phyloP scores from a whole-genome alignment of 2,888 invertebrate genomes.

The Prosapia bicincta region DNA sequence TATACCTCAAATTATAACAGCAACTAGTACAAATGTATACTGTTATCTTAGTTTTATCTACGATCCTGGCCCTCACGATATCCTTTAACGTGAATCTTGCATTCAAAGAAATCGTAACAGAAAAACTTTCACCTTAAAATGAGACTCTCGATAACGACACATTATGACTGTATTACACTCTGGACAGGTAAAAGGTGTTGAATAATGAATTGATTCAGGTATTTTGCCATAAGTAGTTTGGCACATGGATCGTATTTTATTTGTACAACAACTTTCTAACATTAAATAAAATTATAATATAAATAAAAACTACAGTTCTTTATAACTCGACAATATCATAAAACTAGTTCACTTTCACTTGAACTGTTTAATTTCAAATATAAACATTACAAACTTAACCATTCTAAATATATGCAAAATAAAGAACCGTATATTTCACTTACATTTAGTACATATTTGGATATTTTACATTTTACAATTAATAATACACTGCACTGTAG shows the following conservation, averaged over 20 bases:
- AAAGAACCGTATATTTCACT: background rate
- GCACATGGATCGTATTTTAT: constrained; percentile 18
- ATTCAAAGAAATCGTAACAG: no score
- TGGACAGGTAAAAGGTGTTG: background rate
- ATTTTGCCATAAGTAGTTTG: constrained; percentile 11
- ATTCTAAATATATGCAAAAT: background rate
- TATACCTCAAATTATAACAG: no score
- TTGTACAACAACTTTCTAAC: constrained; percentile 20
- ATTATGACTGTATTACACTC: no score
- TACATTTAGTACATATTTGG: background rate
- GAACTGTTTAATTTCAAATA: background rate
- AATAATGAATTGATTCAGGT: background rate
- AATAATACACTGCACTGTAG: no score
- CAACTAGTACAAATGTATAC: no score
- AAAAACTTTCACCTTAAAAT: no score
- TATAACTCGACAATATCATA: background rate
- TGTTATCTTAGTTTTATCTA: no score
- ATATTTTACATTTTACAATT: background rate
- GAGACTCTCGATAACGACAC: no score
- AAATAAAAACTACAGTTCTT: background rate
- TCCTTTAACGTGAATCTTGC: no score
- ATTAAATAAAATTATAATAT: background rate
- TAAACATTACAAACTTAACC: background rate
- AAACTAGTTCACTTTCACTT: background rate
- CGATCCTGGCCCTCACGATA: no score